Conservation (phyloP, 1,140 invertebrate genomes). For the Leptonema lineaticorne region DNA sequence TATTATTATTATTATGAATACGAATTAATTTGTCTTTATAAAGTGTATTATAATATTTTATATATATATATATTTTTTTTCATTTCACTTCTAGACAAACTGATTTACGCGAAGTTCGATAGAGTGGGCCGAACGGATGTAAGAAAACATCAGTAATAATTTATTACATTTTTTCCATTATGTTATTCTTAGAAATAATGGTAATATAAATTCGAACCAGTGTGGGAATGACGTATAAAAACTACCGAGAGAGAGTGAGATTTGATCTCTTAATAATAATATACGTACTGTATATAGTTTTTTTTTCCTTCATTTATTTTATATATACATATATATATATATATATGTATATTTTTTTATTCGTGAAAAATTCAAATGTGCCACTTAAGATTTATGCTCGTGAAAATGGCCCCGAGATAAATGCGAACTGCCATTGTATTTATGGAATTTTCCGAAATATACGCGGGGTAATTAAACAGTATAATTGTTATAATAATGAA, state of each 20-base stretch:
- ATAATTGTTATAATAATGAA: constrained; percentile 20
- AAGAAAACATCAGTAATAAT: not conserved
- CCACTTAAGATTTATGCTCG: no score
- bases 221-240: not conserved
- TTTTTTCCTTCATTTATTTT: not conserved
- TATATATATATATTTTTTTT: no score
- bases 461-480: constrained; percentile 9
- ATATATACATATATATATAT: not conserved
- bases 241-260: no score
- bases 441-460: constrained; percentile 8
- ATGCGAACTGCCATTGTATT: not conserved
- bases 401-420: not conserved
- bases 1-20: no score
- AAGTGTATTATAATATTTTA: no score
- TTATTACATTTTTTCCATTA: not conserved
- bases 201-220: no score
- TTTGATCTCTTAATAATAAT: not conserved
- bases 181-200: not conserved
- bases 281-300: not conserved
- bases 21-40: no score
- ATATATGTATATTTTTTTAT: not conserved
- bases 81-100: no score
- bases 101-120: not conserved
- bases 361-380: no score
- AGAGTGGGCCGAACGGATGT: not conserved